phyloP scores from a whole-genome alignment of 1,140 invertebrate species.

The Sarcophaga peregrina region DNA sequence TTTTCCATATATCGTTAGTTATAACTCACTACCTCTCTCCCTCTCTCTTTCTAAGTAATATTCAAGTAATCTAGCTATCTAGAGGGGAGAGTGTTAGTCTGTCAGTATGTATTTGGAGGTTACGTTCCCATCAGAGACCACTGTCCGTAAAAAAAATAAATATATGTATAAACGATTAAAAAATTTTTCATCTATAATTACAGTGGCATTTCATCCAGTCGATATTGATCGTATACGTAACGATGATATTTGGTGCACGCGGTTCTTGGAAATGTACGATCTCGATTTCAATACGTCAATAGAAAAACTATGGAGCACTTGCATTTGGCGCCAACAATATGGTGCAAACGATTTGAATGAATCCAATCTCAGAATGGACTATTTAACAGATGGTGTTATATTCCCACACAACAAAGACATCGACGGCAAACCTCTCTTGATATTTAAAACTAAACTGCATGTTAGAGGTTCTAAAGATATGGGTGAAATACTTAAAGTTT shows the following conservation, averaged over 20 bases:
- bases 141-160: no score
- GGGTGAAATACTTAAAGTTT: conserved; percentile 80
- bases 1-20: no score
- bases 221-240: conserved; percentile 77
- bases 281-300: conserved; percentile 73
- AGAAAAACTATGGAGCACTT: conserved; percentile 83
- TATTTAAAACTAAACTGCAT: conserved; percentile 82
- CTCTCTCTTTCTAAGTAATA: no score
- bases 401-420: conserved; percentile 82
- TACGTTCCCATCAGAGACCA: no score
- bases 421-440: conserved; percentile 81
- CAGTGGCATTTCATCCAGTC: conserved; percentile 70
- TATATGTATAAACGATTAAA: no score
- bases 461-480: conserved; percentile 80
- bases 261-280: conserved; percentile 80
- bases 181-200: neutral
- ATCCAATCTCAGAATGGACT: conserved; percentile 75
- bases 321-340: conserved; percentile 85
- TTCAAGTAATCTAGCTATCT: no score
- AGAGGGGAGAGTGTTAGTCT: no score
- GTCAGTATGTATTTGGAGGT: no score
- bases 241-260: conserved; percentile 75
- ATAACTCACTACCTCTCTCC: no score
- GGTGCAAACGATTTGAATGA: conserved; percentile 82
- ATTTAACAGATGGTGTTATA: conserved; percentile 80